Evolutionary conservation across 53 echinoderm and acorn worm species (phyloP).

Genomic region (Luidia sarsii): DNA sequence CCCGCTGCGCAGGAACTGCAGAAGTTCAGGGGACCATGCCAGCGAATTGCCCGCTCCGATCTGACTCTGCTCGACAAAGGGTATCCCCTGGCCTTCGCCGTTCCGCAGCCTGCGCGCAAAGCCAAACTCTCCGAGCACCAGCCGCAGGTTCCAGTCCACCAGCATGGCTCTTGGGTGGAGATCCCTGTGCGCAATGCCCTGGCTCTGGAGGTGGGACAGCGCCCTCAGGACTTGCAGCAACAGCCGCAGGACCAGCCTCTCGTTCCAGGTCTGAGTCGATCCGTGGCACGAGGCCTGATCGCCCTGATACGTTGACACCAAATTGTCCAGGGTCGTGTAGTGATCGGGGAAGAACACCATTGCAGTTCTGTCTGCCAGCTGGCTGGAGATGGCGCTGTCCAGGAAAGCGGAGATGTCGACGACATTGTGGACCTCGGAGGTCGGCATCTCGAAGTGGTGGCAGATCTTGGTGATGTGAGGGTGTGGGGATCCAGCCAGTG

Average conservation of each 20-base stretch:
- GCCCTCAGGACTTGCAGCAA: slow-evolving; percentile 68
- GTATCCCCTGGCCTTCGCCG: slow-evolving; percentile 54
- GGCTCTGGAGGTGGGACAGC: slow-evolving; percentile 51
- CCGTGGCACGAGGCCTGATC: background rate
- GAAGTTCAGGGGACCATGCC: slow-evolving; percentile 63
- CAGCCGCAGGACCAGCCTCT: slow-evolving; percentile 56
- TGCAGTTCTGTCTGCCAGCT: slow-evolving; percentile 35
- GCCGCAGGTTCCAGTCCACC: slow-evolving; percentile 58
- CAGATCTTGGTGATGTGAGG: slow-evolving; percentile 43
- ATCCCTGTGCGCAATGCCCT: slow-evolving; percentile 65
- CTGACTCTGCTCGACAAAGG: slow-evolving; percentile 58
- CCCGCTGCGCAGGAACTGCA: slow-evolving; percentile 39
- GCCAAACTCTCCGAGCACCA: slow-evolving; percentile 74
- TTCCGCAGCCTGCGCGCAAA: slow-evolving; percentile 45
- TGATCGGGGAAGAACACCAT: slow-evolving; percentile 52
- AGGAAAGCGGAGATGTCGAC: slow-evolving; percentile 20
- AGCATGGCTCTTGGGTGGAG: slow-evolving; percentile 62
- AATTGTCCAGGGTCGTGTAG: slow-evolving; percentile 28
- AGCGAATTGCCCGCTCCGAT: slow-evolving; percentile 57
- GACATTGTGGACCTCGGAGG: slow-evolving; percentile 14
- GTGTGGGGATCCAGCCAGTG: slow-evolving; percentile 12
- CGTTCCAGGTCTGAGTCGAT: background rate
- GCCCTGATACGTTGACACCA: slow-evolving; percentile 5
- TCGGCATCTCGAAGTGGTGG: slow-evolving; percentile 46
- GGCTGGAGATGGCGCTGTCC: slow-evolving; percentile 28